Percentiles rank a stretch among this genome's conserved stretches.
Conservation (phyloP, 1,140 invertebrate species). For the Pygmarrhopalites habei region DNA sequence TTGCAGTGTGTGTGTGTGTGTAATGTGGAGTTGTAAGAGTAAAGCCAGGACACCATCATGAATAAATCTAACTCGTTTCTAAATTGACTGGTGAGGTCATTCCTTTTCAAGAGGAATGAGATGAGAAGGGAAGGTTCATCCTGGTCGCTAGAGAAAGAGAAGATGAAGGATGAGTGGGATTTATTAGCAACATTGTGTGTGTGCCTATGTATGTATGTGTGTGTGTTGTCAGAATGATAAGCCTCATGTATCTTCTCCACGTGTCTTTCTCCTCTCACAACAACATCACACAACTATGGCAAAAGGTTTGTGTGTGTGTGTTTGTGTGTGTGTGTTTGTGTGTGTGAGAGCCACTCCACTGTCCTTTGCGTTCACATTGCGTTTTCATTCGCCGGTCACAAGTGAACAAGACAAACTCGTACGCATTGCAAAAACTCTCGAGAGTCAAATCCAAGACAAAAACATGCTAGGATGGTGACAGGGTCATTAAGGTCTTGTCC, state of each 20-base stretch:
- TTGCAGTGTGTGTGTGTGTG: neutral
- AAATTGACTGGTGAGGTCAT: slow-evolving; percentile 1
- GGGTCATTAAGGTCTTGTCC: neutral
- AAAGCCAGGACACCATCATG: neutral
- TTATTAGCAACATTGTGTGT: slow-evolving; percentile 2
- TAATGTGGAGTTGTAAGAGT: too few relatives aligned
- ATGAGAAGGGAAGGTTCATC: neutral
- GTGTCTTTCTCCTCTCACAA: neutral
- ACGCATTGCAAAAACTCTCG: too few relatives aligned
- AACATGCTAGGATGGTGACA: neutral
- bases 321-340: too few relatives aligned
- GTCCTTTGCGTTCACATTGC: too few relatives aligned
- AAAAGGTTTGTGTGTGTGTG: neutral
- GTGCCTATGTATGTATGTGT: too few relatives aligned
- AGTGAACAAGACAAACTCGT: too few relatives aligned
- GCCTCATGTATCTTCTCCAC: neutral
- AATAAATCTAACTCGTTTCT: neutral
- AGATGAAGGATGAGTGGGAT: neutral
- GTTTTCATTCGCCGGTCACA: too few relatives aligned
- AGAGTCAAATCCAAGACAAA: too few relatives aligned
- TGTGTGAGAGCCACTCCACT: too few relatives aligned
- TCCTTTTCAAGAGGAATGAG: neutral
- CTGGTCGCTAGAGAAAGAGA: neutral
- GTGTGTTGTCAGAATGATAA: slow-evolving; percentile 2
- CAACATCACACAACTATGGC: too few relatives aligned